Percentiles rank a stretch among this genome's conserved stretches.
These are phyloP conservation scores for Penelope pileata DNA, from an alignment of 2,113 vertebrate species.

Conservation along the genomic window DNA sequence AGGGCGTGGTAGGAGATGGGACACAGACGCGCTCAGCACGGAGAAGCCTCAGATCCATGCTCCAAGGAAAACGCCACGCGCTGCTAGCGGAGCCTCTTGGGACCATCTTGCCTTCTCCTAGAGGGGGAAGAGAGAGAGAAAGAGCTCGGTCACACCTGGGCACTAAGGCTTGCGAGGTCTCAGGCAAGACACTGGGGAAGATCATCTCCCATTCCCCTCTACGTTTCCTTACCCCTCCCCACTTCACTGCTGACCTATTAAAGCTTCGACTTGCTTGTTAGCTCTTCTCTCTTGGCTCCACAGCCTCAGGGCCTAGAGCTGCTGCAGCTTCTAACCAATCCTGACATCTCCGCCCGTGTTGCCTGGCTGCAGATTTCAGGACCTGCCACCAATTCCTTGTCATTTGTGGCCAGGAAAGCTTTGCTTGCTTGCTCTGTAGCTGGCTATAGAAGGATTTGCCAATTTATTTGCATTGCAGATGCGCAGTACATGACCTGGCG, in stretches of 20 bases:
- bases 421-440: neutral
- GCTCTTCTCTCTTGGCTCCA: neutral
- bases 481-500: neutral
- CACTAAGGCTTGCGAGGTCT: neutral
- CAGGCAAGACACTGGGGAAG: neutral
- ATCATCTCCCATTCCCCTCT: neutral
- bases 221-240: neutral
- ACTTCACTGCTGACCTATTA: slow-evolving; percentile 13
- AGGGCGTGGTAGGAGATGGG: slow-evolving; percentile 80
- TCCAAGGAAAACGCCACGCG: neutral
- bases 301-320: slow-evolving; percentile 26
- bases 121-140: neutral
- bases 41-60: neutral
- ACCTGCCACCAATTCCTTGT: neutral
- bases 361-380: neutral
- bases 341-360: neutral
- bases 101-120: neutral
- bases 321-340: slow-evolving; percentile 6
- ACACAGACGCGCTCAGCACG: neutral
- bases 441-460: neutral
- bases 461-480: slow-evolving; percentile 18
- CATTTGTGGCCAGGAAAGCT: neutral
- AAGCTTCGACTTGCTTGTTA: neutral
- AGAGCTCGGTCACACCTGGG: neutral
- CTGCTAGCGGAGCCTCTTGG: neutral